A percentile compares a stretch with the other conserved stretches of the same genome.
phyloP scores from a whole-genome alignment of 2,888 invertebrate genomes.

The Darwinula stevensoni region DNA sequence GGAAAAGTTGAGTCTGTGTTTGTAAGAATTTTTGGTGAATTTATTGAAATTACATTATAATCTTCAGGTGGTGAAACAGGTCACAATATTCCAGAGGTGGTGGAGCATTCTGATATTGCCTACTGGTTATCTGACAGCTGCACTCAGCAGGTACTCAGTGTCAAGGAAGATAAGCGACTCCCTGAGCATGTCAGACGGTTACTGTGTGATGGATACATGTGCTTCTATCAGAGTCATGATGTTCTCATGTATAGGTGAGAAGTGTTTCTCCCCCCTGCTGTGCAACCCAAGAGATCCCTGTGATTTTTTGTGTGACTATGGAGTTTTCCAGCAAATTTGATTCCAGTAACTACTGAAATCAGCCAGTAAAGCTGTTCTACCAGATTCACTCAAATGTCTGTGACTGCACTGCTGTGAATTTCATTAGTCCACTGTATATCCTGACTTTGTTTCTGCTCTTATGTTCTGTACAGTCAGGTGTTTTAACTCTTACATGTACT shows the following conservation, averaged over 20 bases:
- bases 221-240: slow-evolving; percentile 83
- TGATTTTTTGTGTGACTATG: no score
- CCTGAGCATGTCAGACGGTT: slow-evolving; percentile 61
- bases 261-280: no score
- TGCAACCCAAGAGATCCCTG: no score
- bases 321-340: no score
- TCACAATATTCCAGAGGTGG: slow-evolving; percentile 87
- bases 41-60: background rate
- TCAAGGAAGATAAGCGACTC: slow-evolving; percentile 39
- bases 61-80: slow-evolving; percentile 59
- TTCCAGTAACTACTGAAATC: no score
- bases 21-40: slow-evolving; percentile 6
- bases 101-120: slow-evolving; percentile 49
- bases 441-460: no score
- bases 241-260: slow-evolving; percentile 46
- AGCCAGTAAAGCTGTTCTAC: no score
- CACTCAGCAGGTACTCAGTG: slow-evolving; percentile 31
- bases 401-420: no score
- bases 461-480: no score
- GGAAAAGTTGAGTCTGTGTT: slow-evolving; percentile 6
- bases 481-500: no score
- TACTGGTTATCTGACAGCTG: slow-evolving; percentile 63
- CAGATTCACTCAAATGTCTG: no score
- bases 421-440: no score
- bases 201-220: slow-evolving; percentile 89